Evolutionary conservation across 2,113 vertebrate species (phyloP).

Genomic region (western clawed frog (Xenopus tropicalis)): DNA sequence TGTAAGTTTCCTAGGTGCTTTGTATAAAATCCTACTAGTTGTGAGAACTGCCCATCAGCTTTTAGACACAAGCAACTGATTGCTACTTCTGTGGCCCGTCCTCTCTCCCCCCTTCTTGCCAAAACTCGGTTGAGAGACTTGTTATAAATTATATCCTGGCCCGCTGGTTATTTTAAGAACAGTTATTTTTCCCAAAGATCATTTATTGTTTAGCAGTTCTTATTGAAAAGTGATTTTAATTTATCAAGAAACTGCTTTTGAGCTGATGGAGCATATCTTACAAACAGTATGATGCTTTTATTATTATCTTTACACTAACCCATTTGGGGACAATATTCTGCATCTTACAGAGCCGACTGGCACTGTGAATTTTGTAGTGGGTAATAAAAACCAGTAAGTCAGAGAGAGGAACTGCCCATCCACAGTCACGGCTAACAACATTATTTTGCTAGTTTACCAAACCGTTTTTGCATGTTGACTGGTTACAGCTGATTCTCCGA

Average conservation of each 20-base stretch:
- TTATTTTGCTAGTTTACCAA: slow-evolving; percentile 72
- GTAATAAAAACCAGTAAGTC: slow-evolving; percentile 49
- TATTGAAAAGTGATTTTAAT: too few relatives aligned
- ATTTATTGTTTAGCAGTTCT: too few relatives aligned
- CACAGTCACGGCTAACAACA: slow-evolving; percentile 70
- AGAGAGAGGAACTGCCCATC: slow-evolving; percentile 68
- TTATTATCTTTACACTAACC: slow-evolving; percentile 68
- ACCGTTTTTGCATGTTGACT: slow-evolving; percentile 88
- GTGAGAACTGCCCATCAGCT: slow-evolving; percentile 68
- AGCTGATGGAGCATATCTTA: slow-evolving; percentile 68
- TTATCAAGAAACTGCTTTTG: too few relatives aligned
- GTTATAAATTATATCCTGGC: too few relatives aligned
- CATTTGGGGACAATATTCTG: slow-evolving; percentile 56
- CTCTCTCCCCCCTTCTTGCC: neutral
- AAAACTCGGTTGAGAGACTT: neutral
- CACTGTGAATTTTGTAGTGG: slow-evolving; percentile 58
- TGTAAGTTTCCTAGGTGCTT: slow-evolving; percentile 89
- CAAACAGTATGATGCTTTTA: slow-evolving; percentile 58
- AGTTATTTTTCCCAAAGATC: too few relatives aligned
- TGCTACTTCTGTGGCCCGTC: neutral
- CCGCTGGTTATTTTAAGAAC: too few relatives aligned
- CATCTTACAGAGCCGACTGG: slow-evolving; percentile 58
- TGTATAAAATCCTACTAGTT: slow-evolving; percentile 64
- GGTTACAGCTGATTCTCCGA: slow-evolving; percentile 97
- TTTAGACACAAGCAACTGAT: slow-evolving; percentile 15